These are phyloP conservation scores for Fratercula arctica DNA, from an alignment of 2,797 vertebrate species.

Conservation along the genomic window DNA sequence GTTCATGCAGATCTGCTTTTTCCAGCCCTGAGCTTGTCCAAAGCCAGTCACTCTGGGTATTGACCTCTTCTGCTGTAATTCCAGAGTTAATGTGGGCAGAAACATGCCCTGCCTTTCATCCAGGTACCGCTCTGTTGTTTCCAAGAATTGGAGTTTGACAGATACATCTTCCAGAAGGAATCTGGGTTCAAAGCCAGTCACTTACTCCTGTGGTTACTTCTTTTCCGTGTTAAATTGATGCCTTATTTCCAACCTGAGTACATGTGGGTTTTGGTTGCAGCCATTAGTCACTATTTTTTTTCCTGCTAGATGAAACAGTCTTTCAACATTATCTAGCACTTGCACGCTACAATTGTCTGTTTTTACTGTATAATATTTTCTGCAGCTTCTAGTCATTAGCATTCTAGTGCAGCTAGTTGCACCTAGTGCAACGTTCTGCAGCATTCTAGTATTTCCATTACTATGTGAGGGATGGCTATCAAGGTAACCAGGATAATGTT, in stretches of 20 bases:
- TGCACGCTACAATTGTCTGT: not conserved
- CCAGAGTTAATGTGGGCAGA: not conserved
- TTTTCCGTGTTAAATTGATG: not conserved
- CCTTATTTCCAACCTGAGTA: not conserved
- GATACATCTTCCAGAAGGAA: not conserved
- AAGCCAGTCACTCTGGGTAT: not conserved
- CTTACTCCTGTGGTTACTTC: not conserved
- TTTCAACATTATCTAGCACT: not conserved
- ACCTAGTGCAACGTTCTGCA: too few species aligned
- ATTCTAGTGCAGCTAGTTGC: too few species aligned
- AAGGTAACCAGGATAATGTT: not conserved
- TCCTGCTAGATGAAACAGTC: not conserved
- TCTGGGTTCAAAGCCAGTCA: not conserved
- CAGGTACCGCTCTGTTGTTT: not conserved
- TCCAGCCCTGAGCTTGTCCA: not conserved
- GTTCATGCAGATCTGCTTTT: not conserved
- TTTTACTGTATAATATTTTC: not conserved
- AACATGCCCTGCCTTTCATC: not conserved
- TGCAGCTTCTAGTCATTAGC: not conserved
- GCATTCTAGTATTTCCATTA: conserved; percentile 14
- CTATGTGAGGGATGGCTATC: not conserved
- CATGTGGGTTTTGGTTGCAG: not conserved
- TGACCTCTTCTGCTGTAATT: not conserved
- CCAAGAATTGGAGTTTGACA: not conserved
- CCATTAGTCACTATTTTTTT: not conserved